Percentiles rank a stretch among this genome's conserved stretches.
Conservation (phyloP, 2,888 invertebrate genomes). For the Conops quadrifasciatus region DNA sequence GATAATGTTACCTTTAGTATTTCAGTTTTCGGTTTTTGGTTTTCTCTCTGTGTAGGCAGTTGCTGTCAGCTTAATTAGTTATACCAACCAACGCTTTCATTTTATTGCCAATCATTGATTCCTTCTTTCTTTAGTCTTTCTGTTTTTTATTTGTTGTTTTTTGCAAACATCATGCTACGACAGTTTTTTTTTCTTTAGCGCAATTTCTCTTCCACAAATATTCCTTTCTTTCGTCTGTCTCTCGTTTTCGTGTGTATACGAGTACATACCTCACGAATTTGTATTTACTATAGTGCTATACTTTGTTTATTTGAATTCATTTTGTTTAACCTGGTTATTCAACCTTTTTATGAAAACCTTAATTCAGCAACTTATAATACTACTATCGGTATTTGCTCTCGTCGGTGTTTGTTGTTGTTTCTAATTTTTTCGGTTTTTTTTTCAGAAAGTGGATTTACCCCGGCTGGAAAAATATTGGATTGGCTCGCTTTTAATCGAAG, state of each 20-base stretch:
- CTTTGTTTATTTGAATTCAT: background rate
- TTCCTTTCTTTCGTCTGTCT: background rate
- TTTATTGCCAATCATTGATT: background rate
- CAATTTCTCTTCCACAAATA: too few species aligned
- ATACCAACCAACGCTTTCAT: constrained; percentile 1
- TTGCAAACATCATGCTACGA: background rate
- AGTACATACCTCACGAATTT: too few species aligned
- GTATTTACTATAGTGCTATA: too few species aligned
- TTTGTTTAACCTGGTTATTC: constrained; percentile 29
- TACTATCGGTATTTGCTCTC: background rate
- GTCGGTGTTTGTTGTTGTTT: constrained; percentile 34
- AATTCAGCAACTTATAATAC: constrained; percentile 19
- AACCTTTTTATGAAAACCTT: constrained; percentile 27
- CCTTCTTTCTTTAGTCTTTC: background rate
- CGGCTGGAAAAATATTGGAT: constrained; percentile 19
- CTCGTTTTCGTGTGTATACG: background rate
- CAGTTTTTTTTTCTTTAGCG: background rate
- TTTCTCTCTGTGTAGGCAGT: too few species aligned
- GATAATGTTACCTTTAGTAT: too few species aligned
- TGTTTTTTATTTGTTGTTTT: background rate
- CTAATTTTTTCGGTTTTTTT: constrained; percentile 42
- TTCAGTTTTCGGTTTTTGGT: too few species aligned
- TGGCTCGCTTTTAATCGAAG: constrained; percentile 30
- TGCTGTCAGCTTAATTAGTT: background rate
- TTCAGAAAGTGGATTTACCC: constrained; percentile 46